Evolutionary conservation across 1,140 invertebrate genomes (phyloP).

Genomic region (Hylyphantes graminicola): DNA sequence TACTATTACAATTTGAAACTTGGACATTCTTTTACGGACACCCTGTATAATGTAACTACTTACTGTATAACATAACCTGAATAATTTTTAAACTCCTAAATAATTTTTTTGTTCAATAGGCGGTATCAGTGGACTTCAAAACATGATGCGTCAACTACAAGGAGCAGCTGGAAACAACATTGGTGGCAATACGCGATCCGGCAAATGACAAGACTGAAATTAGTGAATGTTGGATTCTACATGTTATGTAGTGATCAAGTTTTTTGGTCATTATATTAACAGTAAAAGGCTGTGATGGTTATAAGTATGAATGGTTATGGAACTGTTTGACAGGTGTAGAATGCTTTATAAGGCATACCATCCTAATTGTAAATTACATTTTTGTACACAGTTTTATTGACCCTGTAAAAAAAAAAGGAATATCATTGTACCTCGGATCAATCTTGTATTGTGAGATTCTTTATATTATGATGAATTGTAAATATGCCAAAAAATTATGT

Average conservation of each 20-base stretch:
- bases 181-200: slow-evolving; percentile 36
- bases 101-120: slow-evolving; percentile 73
- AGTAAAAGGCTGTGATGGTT: slow-evolving; percentile 54
- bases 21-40: no score
- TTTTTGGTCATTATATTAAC: slow-evolving; percentile 16
- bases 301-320: neutral
- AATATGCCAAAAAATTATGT: slow-evolving; percentile 53
- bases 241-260: neutral
- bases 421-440: slow-evolving; percentile 22
- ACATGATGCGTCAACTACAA: slow-evolving; percentile 98
- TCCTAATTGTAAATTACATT: slow-evolving; percentile 33
- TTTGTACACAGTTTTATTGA: slow-evolving; percentile 57
- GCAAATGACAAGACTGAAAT: slow-evolving; percentile 45
- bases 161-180: slow-evolving; percentile 71
- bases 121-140: slow-evolving; percentile 95
- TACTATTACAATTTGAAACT: no score
- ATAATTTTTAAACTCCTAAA: neutral
- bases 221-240: neutral
- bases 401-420: slow-evolving; percentile 34
- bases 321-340: slow-evolving; percentile 21
- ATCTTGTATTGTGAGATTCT: slow-evolving; percentile 42
- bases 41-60: no score
- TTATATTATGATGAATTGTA: slow-evolving; percentile 35
- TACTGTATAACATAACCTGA: no score
- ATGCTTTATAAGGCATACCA: slow-evolving; percentile 35